Base-by-base conservation (phyloP, 2,113 vertebrate species). In the Tetrao urogallus region DNA sequence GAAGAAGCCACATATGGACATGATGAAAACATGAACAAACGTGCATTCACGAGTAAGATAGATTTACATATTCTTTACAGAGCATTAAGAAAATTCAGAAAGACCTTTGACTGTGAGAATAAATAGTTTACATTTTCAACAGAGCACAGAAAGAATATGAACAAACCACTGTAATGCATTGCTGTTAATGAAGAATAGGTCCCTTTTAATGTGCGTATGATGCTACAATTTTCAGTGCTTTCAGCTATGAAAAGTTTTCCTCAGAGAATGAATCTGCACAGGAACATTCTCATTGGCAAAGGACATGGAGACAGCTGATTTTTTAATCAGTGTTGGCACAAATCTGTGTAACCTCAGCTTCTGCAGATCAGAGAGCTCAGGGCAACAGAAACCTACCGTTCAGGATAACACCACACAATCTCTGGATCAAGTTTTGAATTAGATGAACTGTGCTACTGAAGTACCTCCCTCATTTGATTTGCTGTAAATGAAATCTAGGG, bases 401-500 rank as follows among this genome's bases (percentile, higher is more conserved):
- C 82, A 80, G 48, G 15, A 80, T 63, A 32, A 69, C 3, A 45
- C 3, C 1, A 1, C 54, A n/a, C 15, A 42, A 61, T 13, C 8
- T 48, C 27, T n/a, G 10, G 32, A 12, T 21, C 45, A 30, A 1
- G 28, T 34, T 36, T 58, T 30, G 22, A 52, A 30, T 70, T 16
- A 36, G 2, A 21, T 8, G 5, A 52, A 36, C 40, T 13, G 6
- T 60, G 16, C 17, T 38, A 43, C 0, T 0, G 64, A 69, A 48
- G 3, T 13, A 52, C 19, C 17, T 48, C 3, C 19, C 14, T 86
- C 45, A 70, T 30, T 25, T 19, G 16, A 9, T 43, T 42, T 20
- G 6, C 48, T 61, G 13, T 24, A 65, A 86, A 79, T 0, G 0
- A 75, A 67, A 61, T 6, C 22, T 61, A n/a, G 10, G 4, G 27